Evolutionary conservation across 1,140 invertebrate species (phyloP), one percentile per base, ranked within the genome.

Genomic region (Chironomus tepperi): DNA sequence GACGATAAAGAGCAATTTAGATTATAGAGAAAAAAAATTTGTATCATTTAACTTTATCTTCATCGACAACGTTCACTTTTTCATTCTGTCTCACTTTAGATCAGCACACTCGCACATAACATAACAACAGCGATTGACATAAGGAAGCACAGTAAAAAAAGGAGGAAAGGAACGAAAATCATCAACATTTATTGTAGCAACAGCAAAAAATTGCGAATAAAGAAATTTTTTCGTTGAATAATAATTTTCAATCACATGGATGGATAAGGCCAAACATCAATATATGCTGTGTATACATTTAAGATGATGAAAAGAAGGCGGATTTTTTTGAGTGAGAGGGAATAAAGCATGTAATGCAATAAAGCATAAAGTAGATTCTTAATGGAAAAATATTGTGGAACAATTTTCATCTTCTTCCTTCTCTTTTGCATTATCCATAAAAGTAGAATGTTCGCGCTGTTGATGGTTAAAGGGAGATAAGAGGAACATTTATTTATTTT

Each of bases 1-100:
- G 16, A 70, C 65, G 65, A 70, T 70, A 70, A 21, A 70, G 65
- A 70, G 65, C 65, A 70, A 70, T 70, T 70, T 70, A 70, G 65
- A 70, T 70, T 70, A 70, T 70, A 18, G 65, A 70, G 47, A 57
- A n/a, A n/a, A n/a, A n/a, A 70, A 70, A 70, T 70, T 70, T 70
- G 65, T 70, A 70, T 70, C 65, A 70, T 70, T 70, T 70, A 70
- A 70, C 65, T 70, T 70, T 70, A 70, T 70, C 65, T 18, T 19
- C 16, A 21, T 70, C 65, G 19, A 70, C 65, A 70, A 12, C 65
- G 18, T 70, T 10, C 47, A 34, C 24, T 57, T 15, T 57, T 57
- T n/a, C 12, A 57, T 57, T 57, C 47, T 57, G 65, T 70, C 47
- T 10, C 47, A 12, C 47, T 57, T 57, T n/a, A 57, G 47, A 34